Evolutionary conservation across 2,888 invertebrate species (phyloP), one percentile per base, ranked within the genome.

Genomic region (Eledone cirrhosa): DNA sequence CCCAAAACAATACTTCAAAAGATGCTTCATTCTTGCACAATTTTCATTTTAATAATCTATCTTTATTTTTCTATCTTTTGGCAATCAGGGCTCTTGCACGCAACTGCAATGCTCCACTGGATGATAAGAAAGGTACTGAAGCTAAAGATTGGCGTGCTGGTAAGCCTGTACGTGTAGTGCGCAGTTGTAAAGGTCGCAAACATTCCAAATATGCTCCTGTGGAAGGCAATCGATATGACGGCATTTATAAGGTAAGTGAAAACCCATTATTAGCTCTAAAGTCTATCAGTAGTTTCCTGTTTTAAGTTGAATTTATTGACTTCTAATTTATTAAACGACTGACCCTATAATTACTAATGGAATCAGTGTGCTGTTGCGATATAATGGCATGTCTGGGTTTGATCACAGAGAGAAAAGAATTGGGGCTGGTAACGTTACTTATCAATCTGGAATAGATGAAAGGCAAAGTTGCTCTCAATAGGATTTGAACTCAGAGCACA

Each of bases 131-230:
- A 22, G 96, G 96, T 0, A 94, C 93, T 0, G 94, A 94, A 86
- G 94, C 95, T 0, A 92, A 91, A 7, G 91, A 94, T 80, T 96
- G 96, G 96, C 92, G 92, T 80, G 90, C 90, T 13, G 96, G 96
- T 0, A 94, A 93, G 88, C 95, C 96, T 0, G 94, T 96, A 11
- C 92, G 96, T 29, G 96, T 96, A 0, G 93, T 95, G 0, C 92
- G 96, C 47, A 95, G 94, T 82, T 94, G 92, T 88, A 95, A 95
- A 88, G 93, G 94, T 86, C 86, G 92, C 2, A 95, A 94, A 87
- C 94, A 95, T 90, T 95, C 95, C 8, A 93, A 94, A 87, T 96
- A 93, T 90, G 95, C 95, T 0, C 96, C 96, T 0, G 92, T 93
- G 80, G 94, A 94, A 84, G 96, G 92, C 14, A 90, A 90, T 82